A percentile compares a stretch with the other conserved stretches of the same genome.
Conservation (phyloP, 2,888 invertebrate species). For the Amblyteles armatorius region DNA sequence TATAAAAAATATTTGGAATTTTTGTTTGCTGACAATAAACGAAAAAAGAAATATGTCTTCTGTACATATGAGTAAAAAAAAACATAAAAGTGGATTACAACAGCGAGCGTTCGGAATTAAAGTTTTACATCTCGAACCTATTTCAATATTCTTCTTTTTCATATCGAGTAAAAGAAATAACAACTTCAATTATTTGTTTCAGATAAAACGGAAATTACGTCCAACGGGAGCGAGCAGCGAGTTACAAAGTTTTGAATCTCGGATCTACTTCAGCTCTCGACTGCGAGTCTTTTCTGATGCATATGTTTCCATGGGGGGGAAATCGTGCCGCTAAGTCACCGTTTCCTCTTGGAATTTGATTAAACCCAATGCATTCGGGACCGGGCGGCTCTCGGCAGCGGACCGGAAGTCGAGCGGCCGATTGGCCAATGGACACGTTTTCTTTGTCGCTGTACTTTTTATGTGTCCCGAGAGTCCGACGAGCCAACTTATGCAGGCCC, state of each 20-base stretch:
- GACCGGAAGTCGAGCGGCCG: conserved; percentile 61
- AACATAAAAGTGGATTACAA: too few relatives aligned
- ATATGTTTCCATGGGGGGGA: not conserved
- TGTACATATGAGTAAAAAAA: too few relatives aligned
- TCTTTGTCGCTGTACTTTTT: conserved; percentile 48
- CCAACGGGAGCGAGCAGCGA: too few relatives aligned
- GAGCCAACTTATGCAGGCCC: conserved; percentile 28
- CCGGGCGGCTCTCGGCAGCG: not conserved
- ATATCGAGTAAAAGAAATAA: too few relatives aligned
- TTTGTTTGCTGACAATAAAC: too few relatives aligned
- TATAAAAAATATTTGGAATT: not conserved
- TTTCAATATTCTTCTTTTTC: not conserved
- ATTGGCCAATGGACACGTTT: conserved; percentile 65
- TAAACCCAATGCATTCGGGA: conserved; percentile 25
- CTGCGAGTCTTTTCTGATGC: conserved; percentile 6
- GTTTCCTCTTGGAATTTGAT: conserved; percentile 36
- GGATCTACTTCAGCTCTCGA: not conserved
- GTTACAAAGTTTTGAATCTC: not conserved
- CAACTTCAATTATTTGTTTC: too few relatives aligned
- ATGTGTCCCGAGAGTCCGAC: conserved; percentile 7
- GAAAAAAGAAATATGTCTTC: too few relatives aligned
- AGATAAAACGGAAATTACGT: too few relatives aligned
- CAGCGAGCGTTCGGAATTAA: too few relatives aligned
- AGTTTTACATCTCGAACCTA: not conserved
- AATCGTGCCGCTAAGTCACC: conserved; percentile 23